Percentiles rank a stretch among this genome's conserved stretches.
Conservation (phyloP, 2,888 invertebrate genomes). For the Mystacides longicornis region DNA sequence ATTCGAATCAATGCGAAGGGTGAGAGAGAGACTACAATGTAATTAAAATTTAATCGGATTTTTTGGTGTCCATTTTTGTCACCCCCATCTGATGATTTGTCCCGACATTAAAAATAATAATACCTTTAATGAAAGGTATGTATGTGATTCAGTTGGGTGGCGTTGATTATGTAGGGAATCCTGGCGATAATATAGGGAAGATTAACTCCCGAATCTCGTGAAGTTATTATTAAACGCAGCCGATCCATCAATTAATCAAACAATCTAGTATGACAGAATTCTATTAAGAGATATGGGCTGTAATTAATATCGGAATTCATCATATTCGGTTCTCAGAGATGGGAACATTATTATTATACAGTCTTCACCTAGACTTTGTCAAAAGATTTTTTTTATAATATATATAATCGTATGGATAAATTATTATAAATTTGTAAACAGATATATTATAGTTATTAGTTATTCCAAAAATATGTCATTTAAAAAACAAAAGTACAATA, state of each 20-base stretch:
- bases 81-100: background rate
- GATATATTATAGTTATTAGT: too few relatives aligned
- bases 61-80: background rate
- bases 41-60: constrained; percentile 1
- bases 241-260: background rate
- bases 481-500: too few relatives aligned
- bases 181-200: background rate
- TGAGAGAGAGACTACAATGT: too few relatives aligned
- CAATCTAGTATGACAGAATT: constrained; percentile 1
- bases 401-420: too few relatives aligned
- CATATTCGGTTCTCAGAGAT: too few relatives aligned
- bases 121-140: background rate
- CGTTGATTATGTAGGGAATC: background rate
- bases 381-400: too few relatives aligned
- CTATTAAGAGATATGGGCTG: background rate
- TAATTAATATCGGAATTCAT: background rate
- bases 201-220: background rate
- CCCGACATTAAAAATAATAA: background rate
- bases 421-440: too few relatives aligned
- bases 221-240: background rate
- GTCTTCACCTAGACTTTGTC: too few relatives aligned
- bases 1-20: too few relatives aligned
- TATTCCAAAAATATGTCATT: too few relatives aligned
- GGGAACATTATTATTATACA: too few relatives aligned
- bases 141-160: background rate